Conservation (phyloP, 1,140 invertebrate genomes). For the Pomacea maculata region DNA sequence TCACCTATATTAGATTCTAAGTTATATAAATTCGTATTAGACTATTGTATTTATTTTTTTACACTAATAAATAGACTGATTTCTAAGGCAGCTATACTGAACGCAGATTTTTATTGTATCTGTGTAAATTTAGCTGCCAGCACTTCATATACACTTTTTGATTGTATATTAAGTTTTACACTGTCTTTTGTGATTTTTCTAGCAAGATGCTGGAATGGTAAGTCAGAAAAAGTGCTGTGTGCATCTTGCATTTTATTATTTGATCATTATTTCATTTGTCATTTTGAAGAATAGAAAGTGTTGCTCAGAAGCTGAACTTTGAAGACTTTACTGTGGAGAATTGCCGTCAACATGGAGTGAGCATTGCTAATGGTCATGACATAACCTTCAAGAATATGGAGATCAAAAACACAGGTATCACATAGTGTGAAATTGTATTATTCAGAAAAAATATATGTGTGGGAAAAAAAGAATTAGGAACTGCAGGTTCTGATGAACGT, state of each 20-base stretch:
- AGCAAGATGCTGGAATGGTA: too few relatives aligned
- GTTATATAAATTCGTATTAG: too few relatives aligned
- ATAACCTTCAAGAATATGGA: constrained; percentile 36
- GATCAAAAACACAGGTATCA: constrained; percentile 40
- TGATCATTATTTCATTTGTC: background rate
- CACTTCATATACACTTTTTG: too few relatives aligned
- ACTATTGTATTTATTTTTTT: too few relatives aligned
- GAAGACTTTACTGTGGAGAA: constrained; percentile 40
- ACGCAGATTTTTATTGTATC: too few relatives aligned
- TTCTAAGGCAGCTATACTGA: too few relatives aligned
- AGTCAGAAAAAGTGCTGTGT: background rate
- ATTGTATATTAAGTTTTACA: too few relatives aligned
- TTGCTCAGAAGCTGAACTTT: constrained; percentile 28
- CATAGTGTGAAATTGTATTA: constrained; percentile 20
- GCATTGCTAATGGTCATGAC: constrained; percentile 12
- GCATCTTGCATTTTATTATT: background rate
- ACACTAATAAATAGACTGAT: too few relatives aligned
- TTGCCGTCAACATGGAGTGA: constrained; percentile 35
- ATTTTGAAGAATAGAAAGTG: background rate
- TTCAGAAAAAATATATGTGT: constrained; percentile 34
- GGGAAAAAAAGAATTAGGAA: constrained; percentile 8
- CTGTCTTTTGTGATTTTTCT: too few relatives aligned
- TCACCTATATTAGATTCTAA: too few relatives aligned
- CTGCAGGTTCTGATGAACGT: background rate
- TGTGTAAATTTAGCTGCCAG: too few relatives aligned